Evolutionary conservation across 2,113 vertebrate genomes (phyloP).

Genomic region (Hydropotes inermis): DNA sequence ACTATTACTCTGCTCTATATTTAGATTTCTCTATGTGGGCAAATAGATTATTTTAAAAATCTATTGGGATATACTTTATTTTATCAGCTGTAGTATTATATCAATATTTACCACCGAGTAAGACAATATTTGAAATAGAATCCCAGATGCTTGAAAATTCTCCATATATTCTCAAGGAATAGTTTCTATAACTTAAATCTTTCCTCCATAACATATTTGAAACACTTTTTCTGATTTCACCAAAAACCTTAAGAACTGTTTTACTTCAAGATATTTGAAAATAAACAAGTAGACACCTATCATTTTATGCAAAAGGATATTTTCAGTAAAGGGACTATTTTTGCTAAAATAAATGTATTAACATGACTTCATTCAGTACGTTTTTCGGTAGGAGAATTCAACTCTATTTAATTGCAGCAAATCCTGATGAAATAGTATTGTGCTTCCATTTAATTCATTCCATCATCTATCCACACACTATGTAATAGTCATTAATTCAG

Average conservation of each 20-base stretch:
- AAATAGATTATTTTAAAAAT: not conserved
- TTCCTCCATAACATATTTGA: conserved; percentile 18
- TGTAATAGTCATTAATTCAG: conserved; percentile 22
- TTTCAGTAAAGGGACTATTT: conserved; percentile 24
- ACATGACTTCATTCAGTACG: not conserved
- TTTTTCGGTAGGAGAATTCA: not conserved
- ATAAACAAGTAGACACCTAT: conserved; percentile 16
- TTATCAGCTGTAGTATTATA: not conserved
- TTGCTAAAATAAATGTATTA: not conserved
- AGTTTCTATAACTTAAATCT: conserved; percentile 22
- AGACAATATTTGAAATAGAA: conserved; percentile 36
- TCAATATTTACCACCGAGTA: not conserved
- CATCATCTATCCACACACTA: not conserved
- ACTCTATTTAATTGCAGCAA: conserved; percentile 58
- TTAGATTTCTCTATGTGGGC: not conserved
- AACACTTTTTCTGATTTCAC: conserved; percentile 7
- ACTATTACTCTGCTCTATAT: not conserved
- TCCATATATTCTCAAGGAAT: not conserved
- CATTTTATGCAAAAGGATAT: not conserved
- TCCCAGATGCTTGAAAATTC: conserved; percentile 9
- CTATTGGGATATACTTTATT: not conserved
- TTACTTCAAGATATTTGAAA: conserved; percentile 46
- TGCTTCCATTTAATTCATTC: conserved; percentile 12
- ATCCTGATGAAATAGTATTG: not conserved
- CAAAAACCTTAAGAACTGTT: not conserved